Percentiles rank a stretch among this genome's conserved stretches.
Evolutionary conservation across 2,888 invertebrate species (phyloP).

Genomic region (Drosophila melanosoma): DNA sequence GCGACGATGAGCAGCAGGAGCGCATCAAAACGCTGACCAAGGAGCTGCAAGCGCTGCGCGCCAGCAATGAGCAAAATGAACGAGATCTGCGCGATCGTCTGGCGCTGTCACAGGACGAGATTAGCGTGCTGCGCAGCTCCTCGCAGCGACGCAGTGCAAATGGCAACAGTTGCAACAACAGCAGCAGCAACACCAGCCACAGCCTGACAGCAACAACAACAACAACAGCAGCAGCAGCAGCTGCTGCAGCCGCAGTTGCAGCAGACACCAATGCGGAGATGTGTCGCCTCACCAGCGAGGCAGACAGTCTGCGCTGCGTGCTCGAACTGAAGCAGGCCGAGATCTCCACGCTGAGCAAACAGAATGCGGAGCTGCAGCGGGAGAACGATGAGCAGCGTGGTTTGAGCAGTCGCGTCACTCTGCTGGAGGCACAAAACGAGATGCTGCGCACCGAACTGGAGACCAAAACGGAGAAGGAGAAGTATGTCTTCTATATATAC

Average conservation of each 20-base stretch:
- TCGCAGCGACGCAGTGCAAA: constrained; percentile 63
- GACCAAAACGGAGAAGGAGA: constrained; percentile 87
- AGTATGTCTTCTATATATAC: constrained; percentile 85
- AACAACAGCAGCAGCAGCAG: constrained; percentile 4
- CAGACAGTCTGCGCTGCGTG: constrained; percentile 93
- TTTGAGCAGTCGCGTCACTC: constrained; percentile 90
- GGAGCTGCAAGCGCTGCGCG: constrained; percentile 79
- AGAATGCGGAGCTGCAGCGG: constrained; percentile 89
- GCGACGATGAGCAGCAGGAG: constrained; percentile 82
- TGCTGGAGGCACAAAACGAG: constrained; percentile 93
- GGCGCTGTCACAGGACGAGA: constrained; percentile 83
- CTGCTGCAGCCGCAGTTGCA: constrained; percentile 23
- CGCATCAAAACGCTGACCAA: constrained; percentile 79
- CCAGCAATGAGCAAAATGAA: constrained; percentile 77
- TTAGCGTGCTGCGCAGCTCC: constrained; percentile 75
- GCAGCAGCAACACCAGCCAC: constrained; percentile 9
- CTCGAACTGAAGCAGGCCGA: constrained; percentile 95
- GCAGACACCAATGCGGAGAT: constrained; percentile 61
- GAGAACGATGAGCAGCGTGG: constrained; percentile 91
- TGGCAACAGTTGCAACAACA: constrained; percentile 19
- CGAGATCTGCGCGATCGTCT: constrained; percentile 83
- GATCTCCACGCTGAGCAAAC: constrained; percentile 90
- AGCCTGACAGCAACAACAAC: constrained; percentile 28
- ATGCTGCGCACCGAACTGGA: constrained; percentile 90
- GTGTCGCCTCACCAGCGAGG: constrained; percentile 88